phyloP scores from a whole-genome alignment of 2,113 vertebrate species.

The Esox niger region DNA sequence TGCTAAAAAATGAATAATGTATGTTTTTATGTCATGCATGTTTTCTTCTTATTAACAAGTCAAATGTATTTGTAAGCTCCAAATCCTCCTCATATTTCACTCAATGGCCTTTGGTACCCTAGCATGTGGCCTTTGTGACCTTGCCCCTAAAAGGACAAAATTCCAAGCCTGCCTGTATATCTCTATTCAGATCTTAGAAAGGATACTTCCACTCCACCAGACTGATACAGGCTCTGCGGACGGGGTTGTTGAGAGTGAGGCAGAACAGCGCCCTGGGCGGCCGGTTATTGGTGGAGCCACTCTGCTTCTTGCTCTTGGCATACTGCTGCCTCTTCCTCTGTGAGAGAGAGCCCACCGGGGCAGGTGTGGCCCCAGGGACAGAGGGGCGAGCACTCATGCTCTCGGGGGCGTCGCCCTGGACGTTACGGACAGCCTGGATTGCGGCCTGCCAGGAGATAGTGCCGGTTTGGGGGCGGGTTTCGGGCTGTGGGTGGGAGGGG shows the following conservation, averaged over 20 bases:
- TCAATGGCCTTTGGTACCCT: too few species aligned
- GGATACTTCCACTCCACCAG: constrained; percentile 99
- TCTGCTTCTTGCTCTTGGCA: constrained; percentile 99
- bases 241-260: constrained; percentile 97
- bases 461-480: constrained; percentile 75
- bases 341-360: constrained; percentile 86
- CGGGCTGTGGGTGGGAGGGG: constrained; percentile 74
- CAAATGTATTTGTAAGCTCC: too few species aligned
- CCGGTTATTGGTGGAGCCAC: constrained; percentile 87
- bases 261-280: constrained; percentile 96
- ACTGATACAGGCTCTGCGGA: constrained; percentile 98
- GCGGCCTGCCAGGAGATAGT: constrained; percentile 92
- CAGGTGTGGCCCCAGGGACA: constrained; percentile 46
- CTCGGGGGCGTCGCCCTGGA: constrained; percentile 77
- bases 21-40: too few species aligned
- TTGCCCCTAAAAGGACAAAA: too few species aligned
- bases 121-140: too few species aligned
- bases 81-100: too few species aligned
- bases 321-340: constrained; percentile 99
- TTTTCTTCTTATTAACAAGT: too few species aligned
- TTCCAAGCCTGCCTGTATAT: too few species aligned
- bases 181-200: constrained; percentile 44
- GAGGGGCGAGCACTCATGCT: constrained; percentile 71
- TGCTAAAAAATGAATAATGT: too few species aligned
- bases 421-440: constrained; percentile 88